Base-by-base conservation (phyloP, 2,888 invertebrate genomes). In the Xanthorhoe designata region DNA sequence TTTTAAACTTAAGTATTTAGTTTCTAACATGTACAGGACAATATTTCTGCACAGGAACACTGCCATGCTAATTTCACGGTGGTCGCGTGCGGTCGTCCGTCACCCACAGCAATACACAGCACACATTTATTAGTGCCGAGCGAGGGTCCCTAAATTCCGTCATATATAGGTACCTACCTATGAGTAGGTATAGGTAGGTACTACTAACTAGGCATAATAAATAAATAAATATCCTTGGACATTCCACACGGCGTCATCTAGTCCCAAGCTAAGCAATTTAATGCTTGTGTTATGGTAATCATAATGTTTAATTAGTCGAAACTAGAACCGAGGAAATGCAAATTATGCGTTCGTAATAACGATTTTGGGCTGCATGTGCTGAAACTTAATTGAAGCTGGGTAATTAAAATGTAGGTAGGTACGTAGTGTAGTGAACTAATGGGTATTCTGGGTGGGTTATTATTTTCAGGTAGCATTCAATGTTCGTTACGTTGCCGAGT, bases 61-160 rank as follows among this genome's bases (percentile, higher is more conserved):
- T 74, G 75, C 73, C 74, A 75, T 77, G 80, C 75, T 83, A 86
- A 87, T 86, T 87, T 85, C 78, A 85, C 80, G 32, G 32, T 32
- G 32, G 32, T 32, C 8, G 82, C 79, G 78, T 78, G n/a, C n/a
- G n/a, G n/a, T n/a, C n/a, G n/a, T n/a, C n/a, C 77, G 79, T 76
- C 61, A 67, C 75, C 38, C 38, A 42, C 13, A 42, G 38, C 13
- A 42, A 13, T 42, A 42, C 10, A 38, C 10, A 42, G 38, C 32
- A 32, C 32, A 13, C 13, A 42, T 13, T 3, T 42, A 42, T 42
- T 13, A 4, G 13, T 42, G 68, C 71, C 71, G 75, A 80, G 76
- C 71, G 75, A 80, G 76, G 71, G 77, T 69, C 77, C 78, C 77
- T 52, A 32, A 52, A 52, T 52, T 24, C n/a, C 52, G 38, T 7